Evolutionary conservation across 1,140 invertebrate species (phyloP).

Genomic region (Ips typographus): DNA sequence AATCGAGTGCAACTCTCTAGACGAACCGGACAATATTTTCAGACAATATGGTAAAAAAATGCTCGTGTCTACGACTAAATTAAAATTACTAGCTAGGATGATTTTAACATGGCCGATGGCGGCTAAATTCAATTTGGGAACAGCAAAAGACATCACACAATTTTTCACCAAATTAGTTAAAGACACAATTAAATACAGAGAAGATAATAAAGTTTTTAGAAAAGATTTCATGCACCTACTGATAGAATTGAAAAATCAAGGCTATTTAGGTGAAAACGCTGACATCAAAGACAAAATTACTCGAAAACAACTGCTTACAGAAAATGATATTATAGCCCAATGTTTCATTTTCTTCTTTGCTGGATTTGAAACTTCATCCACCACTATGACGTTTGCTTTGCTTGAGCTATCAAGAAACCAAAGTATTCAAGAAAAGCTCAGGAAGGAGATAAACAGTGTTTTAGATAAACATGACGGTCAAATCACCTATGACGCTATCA

Average conservation of each 20-base stretch:
- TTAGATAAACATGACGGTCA: constrained; percentile 44
- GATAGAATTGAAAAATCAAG: constrained; percentile 34
- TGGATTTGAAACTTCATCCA: constrained; percentile 26
- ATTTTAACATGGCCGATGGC: too few relatives aligned
- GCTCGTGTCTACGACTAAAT: neutral
- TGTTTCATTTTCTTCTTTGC: constrained; percentile 24
- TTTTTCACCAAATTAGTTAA: constrained; percentile 17
- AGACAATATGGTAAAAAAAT: constrained; percentile 20
- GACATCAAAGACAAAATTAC: neutral
- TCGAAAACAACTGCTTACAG: constrained; percentile 1
- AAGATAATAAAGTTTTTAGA: constrained; percentile 25
- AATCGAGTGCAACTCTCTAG: constrained; percentile 59
- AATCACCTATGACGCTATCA: constrained; percentile 56
- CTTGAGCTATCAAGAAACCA: constrained; percentile 9
- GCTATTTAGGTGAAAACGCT: neutral
- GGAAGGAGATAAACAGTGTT: constrained; percentile 8
- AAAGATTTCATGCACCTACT: constrained; percentile 38
- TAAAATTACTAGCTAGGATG: neutral
- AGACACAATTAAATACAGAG: constrained; percentile 26
- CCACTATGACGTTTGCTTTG: constrained; percentile 22
- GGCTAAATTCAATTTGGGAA: neutral
- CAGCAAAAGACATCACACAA: neutral
- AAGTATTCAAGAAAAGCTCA: constrained; percentile 16
- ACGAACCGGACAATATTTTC: constrained; percentile 58
- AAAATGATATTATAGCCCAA: constrained; percentile 24